Evolutionary conservation across 2,888 invertebrate genomes (phyloP), one percentile per base, ranked within the genome.

Genomic region (Syritta pipiens): DNA sequence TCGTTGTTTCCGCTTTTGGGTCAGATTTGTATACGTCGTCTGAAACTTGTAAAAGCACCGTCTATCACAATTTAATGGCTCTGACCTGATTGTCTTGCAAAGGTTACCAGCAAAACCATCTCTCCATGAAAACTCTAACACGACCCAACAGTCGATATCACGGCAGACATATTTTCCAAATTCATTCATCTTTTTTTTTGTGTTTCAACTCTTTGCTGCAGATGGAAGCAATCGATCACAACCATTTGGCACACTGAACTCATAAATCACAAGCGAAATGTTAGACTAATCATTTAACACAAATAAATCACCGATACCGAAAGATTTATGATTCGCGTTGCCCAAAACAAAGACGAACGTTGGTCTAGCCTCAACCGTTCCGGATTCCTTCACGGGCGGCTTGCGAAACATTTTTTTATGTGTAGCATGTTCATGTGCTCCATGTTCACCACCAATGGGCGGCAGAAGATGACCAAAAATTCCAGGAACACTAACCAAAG

Each of bases 201-300:
- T n/a, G n/a, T n/a, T n/a, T n/a, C n/a, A n/a, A n/a, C n/a, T n/a
- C n/a, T n/a, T n/a, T n/a, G n/a, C n/a, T n/a, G n/a, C n/a, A n/a
- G n/a, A n/a, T n/a, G n/a, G n/a, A n/a, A 51, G 40, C 22, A 44
- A 65, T 65, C 35, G 19, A 55, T 65, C 65, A 55, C n/a, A 22
- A 37, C 14, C 40, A 63, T 65, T 44, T 46, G 26, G 35, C 65
- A 55, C 49, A 49, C 22, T 6, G 7, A 20, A 32, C 48, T 19
- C 71, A 77, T 65, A 77, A 77, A 71, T 77, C 76, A 65, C 30
- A n/a, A 9, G 2, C n/a, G n/a, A 53, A 59, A 49, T 30, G 53
- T 62, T 62, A 51, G 51, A 59, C 71, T 40, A 4, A 77, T 71
- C 32, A 53, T 65, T 71, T 77, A n/a, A 40, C 55, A 37, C 37